Evolutionary conservation across 2,797 vertebrate genomes (phyloP), one percentile per base, ranked within the genome.

Genomic region (Pogonophryne albipinna): DNA sequence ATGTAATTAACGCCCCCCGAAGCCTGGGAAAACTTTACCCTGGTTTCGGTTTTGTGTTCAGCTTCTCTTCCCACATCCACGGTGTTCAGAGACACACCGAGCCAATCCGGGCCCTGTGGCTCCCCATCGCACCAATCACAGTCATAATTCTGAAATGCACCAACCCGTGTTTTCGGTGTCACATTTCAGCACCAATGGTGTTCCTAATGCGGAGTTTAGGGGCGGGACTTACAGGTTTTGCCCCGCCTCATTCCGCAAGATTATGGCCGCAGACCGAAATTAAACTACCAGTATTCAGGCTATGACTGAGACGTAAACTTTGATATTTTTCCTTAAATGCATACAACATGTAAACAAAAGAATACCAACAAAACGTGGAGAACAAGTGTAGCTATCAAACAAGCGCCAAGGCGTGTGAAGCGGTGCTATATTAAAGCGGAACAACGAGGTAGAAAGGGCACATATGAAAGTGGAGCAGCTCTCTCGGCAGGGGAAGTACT

Each of bases 231-330:
- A 11, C 10, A 0, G 12, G 1, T 0, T 8, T 45, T 58, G 3
- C 44, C 64, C 92, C 92, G 90, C 95, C 94, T 75, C 87, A 55
- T 89, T 89, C 87, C 92, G 92, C 94, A 93, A 90, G 93, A 94
- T 94, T 92, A 95, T 96, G 94, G 95, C 94, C 86, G 94, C 93
- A 86, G 91, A 93, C 85, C 74, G 61, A 79, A 89, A 82, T 44
- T 75, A 92, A 89, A 64, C 87, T 68, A 85, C 71, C 59, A 20
- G 80, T 10, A 75, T n/a, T 20, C 46, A 82, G 69, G 53, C 78
- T 50, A 7, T 11, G 90, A 84, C 80, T 66, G 61, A 80, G 81
- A 91, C 83, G 51, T 17, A 84, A 93, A 93, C 90, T 93, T 91
- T 80, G 14, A 85, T 73, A 60, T 69, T 89, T 85, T 79, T 16